Base-by-base conservation (phyloP, 64 coral and sea anemone genomes). In the Montipora cactus region DNA sequence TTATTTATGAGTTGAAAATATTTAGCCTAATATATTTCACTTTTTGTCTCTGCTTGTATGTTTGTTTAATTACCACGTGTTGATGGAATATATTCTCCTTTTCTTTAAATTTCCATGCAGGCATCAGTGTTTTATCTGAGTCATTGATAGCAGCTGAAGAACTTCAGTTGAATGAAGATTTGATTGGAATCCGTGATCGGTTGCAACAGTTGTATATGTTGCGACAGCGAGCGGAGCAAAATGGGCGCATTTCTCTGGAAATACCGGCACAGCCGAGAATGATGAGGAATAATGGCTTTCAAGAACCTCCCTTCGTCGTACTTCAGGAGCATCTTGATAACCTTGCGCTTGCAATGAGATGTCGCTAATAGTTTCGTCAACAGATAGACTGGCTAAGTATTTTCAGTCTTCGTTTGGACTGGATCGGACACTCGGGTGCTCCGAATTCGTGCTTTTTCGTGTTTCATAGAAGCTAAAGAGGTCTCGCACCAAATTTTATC, bases 151-250 rank as follows among this genome's bases (percentile, higher is more conserved):
- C 67, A 67, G 81, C 81, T n/a, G 28, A 48, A 20, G 59, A 84
- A 44, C 81, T 84, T 69, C 81, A 21, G 37, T 44, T 84, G 81
- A 37, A 20, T 16, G 62, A 66, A 48, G 81, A 84, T 84, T 47
- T 84, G 3, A 84, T 44, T 4, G 81, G 81, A 46, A 18, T 61
- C 20, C 81, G 44, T 68, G 59, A 84, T 66, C 81, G 81, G 2
- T 44, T 84, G 44, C 59, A 49, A 15, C 81, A 84, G 62, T 61
- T 84, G 28, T 0, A 69, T 48, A 16, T 46, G 14, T 66, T 84
- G 44, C 80, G 79, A 12, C 51, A 59, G 10, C 5, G n/a, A 3
- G 51, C 19, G 61, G 80, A 23, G 80, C 53, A 64, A 25, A 46
- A 2, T 48, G 81, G 81, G 45, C 81, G 28, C 44, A 19, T 37